A percentile compares a stretch with the other conserved stretches of the same genome.
These are phyloP conservation scores for Sialis fuliginosa DNA, from an alignment of 2,888 invertebrate species.

Conservation along the genomic window DNA sequence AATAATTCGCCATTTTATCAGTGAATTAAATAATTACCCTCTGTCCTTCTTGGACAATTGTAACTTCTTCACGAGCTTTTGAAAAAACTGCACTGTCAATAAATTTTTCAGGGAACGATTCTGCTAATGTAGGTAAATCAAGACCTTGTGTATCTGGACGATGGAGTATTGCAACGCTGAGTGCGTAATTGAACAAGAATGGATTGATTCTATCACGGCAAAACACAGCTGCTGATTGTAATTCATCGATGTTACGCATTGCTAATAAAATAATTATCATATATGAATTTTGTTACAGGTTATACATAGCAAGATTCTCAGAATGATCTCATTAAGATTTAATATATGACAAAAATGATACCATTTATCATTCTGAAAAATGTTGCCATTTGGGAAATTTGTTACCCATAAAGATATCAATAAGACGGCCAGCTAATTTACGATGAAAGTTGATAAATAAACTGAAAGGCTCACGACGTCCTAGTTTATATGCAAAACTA, in stretches of 20 bases:
- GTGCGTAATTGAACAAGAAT: conserved; percentile 61
- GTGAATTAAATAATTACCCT: conserved; percentile 31
- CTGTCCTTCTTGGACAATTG: conserved; percentile 37
- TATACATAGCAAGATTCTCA: too few species aligned
- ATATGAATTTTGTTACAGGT: not conserved
- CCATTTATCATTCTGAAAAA: too few species aligned
- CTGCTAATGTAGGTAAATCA: conserved; percentile 52
- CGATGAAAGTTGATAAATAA: conserved; percentile 56
- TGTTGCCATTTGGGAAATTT: not conserved
- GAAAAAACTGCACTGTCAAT: conserved; percentile 55
- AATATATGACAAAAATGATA: too few species aligned
- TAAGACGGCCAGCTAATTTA: conserved; percentile 48
- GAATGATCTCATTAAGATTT: too few species aligned
- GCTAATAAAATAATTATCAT: conserved; percentile 25
- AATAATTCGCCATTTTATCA: not conserved
- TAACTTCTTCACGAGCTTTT: conserved; percentile 48
- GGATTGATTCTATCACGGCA: conserved; percentile 61
- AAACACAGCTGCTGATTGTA: conserved; percentile 49
- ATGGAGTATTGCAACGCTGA: conserved; percentile 59
- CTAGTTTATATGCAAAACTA: conserved; percentile 33
- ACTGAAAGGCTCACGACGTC: conserved; percentile 47
- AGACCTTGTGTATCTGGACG: conserved; percentile 51
- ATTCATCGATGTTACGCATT: conserved; percentile 50
- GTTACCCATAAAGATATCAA: conserved; percentile 43
- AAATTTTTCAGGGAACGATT: conserved; percentile 69